Conservation (phyloP, 2,888 invertebrate genomes). For the Cheilosia pagana region DNA sequence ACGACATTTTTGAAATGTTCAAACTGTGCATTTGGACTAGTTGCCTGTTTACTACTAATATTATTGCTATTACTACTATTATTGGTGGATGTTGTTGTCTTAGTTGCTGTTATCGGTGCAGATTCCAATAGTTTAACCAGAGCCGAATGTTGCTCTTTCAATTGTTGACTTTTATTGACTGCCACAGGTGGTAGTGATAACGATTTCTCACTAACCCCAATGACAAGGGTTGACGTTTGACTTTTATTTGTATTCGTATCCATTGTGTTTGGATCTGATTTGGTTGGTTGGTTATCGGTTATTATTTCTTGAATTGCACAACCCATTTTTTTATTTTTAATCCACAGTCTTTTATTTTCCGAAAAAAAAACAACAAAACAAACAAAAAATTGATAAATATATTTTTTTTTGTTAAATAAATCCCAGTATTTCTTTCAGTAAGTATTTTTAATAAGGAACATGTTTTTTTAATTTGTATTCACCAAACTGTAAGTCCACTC, state of each 20-base stretch:
- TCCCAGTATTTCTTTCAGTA: conserved; percentile 76
- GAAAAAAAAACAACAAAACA: no score
- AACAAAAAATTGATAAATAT: conserved; percentile 9
- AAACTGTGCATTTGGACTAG: conserved; percentile 70
- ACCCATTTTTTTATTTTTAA: conserved; percentile 79
- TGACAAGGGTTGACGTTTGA: conserved; percentile 71
- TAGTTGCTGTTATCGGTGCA: conserved; percentile 81
- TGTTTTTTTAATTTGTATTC: conserved; percentile 73
- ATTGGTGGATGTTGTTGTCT: conserved; percentile 65
- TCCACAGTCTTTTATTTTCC: conserved; percentile 38
- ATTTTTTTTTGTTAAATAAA: conserved; percentile 18
- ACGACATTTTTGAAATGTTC: conserved; percentile 50
- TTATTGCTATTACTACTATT: conserved; percentile 54
- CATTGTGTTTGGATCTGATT: conserved; percentile 76
- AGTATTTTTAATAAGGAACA: conserved; percentile 82
- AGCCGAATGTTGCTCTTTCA: conserved; percentile 87
- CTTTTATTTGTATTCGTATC: conserved; percentile 59
- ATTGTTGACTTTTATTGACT: conserved; percentile 80
- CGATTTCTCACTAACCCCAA: conserved; percentile 70
- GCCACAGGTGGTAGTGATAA: conserved; percentile 61
- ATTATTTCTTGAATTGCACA: conserved; percentile 83
- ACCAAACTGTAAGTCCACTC: conserved; percentile 67
- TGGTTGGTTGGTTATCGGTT: conserved; percentile 71
- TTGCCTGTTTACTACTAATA: conserved; percentile 72
- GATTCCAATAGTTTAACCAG: conserved; percentile 87